phyloP scores from a whole-genome alignment of 2,797 vertebrate species.

The Champsocephalus esox region DNA sequence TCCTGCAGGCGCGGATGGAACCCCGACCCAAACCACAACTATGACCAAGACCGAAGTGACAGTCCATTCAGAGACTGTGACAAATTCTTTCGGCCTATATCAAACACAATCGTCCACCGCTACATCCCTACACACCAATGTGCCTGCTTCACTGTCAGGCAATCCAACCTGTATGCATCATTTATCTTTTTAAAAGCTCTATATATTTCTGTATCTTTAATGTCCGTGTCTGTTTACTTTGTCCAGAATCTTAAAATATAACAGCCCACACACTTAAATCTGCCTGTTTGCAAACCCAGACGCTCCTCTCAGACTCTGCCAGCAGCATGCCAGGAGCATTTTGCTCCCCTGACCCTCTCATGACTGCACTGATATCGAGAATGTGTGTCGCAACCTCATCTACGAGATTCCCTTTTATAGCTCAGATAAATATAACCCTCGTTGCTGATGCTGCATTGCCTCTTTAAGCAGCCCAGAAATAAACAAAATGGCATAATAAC shows the following conservation, averaged over 20 bases:
- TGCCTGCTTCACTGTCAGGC: slow-evolving; percentile 57
- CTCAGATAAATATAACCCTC: slow-evolving; percentile 62
- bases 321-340: slow-evolving; percentile 35
- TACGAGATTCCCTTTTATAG: slow-evolving; percentile 56
- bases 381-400: slow-evolving; percentile 43
- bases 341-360: slow-evolving; percentile 34
- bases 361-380: slow-evolving; percentile 40
- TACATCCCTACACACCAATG: slow-evolving; percentile 11
- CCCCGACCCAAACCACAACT: slow-evolving; percentile 19
- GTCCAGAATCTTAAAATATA: slow-evolving; percentile 54
- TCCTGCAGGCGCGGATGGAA: slow-evolving; percentile 32
- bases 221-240: slow-evolving; percentile 39
- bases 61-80: slow-evolving; percentile 21
- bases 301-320: slow-evolving; percentile 23
- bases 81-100: neutral
- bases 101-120: slow-evolving; percentile 6
- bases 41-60: neutral
- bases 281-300: slow-evolving; percentile 60
- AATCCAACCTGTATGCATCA: slow-evolving; percentile 17
- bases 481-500: slow-evolving; percentile 31
- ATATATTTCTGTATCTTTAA: slow-evolving; percentile 20
- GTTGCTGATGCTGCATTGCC: slow-evolving; percentile 18
- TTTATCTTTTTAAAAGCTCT: neutral
- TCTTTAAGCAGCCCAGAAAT: slow-evolving; percentile 38
- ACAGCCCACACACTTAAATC: slow-evolving; percentile 31